Evolutionary conservation across 2,113 vertebrate species (phyloP).

Genomic region (Eira barbara): DNA sequence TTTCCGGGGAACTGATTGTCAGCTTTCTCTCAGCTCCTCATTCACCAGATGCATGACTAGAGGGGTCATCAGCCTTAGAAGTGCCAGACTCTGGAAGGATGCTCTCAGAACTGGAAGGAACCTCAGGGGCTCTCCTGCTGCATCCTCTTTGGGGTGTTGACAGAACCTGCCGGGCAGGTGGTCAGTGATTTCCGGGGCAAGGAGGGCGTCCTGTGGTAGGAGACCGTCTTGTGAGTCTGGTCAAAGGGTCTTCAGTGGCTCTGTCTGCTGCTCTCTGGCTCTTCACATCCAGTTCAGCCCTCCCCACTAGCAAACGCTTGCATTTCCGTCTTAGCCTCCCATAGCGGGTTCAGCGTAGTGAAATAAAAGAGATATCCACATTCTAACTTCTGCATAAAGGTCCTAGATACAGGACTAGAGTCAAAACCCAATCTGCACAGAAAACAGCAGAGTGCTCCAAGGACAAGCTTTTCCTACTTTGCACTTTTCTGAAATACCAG

Average conservation of each 20-base stretch:
- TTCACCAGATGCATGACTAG: too few species aligned
- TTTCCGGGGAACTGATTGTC: not conserved
- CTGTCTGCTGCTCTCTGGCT: not conserved
- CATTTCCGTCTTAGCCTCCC: not conserved
- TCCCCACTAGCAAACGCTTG: not conserved
- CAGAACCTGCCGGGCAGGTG: not conserved
- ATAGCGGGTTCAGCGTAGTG: not conserved
- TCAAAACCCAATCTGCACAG: not conserved
- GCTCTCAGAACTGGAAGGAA: not conserved
- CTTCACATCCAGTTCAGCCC: not conserved
- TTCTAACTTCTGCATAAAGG: not conserved
- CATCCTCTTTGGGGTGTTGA: not conserved
- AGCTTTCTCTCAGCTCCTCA: not conserved
- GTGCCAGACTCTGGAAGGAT: not conserved
- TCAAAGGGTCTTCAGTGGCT: not conserved
- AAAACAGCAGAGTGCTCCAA: not conserved
- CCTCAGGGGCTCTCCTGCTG: not conserved
- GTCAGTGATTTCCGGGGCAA: rapidly evolving
- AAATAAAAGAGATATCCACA: not conserved
- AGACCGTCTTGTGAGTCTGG: too few species aligned
- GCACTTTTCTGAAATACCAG: not conserved
- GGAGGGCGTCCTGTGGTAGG: not conserved
- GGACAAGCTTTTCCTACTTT: not conserved
- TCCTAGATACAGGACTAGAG: not conserved
- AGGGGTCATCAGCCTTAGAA: not conserved